phyloP scores from a whole-genome alignment of 2,797 vertebrate genomes.

The Momotus momota region DNA sequence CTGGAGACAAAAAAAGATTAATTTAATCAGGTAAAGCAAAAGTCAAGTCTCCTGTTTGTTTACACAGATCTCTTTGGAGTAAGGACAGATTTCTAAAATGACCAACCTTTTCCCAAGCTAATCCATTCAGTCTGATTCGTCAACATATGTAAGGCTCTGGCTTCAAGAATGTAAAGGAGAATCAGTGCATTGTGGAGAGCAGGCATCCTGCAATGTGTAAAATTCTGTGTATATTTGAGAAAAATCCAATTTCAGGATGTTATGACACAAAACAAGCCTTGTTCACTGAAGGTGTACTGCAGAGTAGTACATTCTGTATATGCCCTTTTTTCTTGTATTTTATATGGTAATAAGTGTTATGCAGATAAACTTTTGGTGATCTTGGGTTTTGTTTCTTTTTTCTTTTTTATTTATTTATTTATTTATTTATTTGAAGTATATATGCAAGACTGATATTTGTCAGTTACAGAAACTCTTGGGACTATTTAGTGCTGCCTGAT shows the following conservation, averaged over 20 bases:
- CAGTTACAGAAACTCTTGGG: neutral
- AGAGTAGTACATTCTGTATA: neutral
- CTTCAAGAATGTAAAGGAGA: neutral
- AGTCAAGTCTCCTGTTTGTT: neutral
- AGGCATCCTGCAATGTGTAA: rapidly evolving
- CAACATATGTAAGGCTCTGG: neutral
- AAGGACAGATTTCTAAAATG: neutral
- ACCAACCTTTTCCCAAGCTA: neutral
- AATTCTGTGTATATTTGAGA: neutral
- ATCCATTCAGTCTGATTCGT: neutral
- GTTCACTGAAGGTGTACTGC: neutral
- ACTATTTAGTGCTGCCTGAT: neutral
- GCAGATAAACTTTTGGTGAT: neutral
- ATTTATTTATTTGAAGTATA: neutral
- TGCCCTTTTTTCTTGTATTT: neutral
- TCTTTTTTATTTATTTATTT: neutral
- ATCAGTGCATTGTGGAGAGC: rapidly evolving
- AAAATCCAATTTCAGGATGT: neutral
- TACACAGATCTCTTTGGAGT: neutral
- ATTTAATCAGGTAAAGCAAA: neutral
- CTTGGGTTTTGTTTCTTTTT: neutral
- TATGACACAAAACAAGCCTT: neutral
- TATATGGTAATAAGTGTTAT: neutral
- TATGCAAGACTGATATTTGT: neutral
- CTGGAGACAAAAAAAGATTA: neutral